Percentiles rank a stretch among this genome's conserved stretches.
Conservation (phyloP, 2,113 vertebrate genomes). For the Gallinago jamesoni region DNA sequence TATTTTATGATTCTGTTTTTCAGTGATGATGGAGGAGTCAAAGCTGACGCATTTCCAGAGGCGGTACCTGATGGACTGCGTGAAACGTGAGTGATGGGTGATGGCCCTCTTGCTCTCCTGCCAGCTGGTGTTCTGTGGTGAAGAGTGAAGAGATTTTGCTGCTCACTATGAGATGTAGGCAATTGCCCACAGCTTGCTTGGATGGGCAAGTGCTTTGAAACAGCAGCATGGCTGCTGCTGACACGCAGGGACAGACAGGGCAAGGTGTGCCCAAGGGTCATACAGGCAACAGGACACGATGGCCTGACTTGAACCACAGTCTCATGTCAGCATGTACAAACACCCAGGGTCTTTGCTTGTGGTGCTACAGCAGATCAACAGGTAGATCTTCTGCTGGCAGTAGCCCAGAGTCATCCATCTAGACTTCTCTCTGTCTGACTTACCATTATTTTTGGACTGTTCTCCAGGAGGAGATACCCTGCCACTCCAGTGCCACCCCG, state of each 20-base stretch:
- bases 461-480: slow-evolving; percentile 78
- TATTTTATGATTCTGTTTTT: not conserved
- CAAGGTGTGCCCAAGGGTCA: not conserved
- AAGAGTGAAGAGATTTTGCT: not conserved
- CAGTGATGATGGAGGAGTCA: slow-evolving; percentile 90
- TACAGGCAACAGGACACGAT: not conserved
- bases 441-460: not conserved
- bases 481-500: slow-evolving; percentile 67
- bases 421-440: not conserved
- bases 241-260: fast-evolving
- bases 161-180: not conserved
- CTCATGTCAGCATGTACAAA: not conserved
- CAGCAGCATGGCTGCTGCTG: not conserved
- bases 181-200: not conserved
- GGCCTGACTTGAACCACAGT: not conserved
- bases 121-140: not conserved
- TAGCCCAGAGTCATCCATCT: not conserved
- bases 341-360: not conserved
- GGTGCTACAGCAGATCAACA: not conserved
- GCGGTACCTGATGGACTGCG: slow-evolving; percentile 73
- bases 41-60: slow-evolving; percentile 80
- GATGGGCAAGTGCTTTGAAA: not conserved
- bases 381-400: not conserved
- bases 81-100: slow-evolving; percentile 78
- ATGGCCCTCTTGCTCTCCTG: no score